These are phyloP conservation scores for Trididemnum nubilum DNA, from an alignment of 23 tunicate species.

Conservation along the genomic window DNA sequence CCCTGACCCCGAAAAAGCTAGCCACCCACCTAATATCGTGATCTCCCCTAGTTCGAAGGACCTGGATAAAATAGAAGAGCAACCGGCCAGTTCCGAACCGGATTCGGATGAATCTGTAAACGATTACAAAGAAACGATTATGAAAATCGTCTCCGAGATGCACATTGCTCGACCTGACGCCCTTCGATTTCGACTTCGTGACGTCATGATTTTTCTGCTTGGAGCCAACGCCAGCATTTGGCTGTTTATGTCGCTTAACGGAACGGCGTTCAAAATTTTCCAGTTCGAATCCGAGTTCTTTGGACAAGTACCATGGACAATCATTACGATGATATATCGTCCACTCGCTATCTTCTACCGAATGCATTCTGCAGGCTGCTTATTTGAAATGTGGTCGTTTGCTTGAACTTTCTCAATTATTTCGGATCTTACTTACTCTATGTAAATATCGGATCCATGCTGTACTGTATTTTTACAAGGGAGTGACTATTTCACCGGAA, in stretches of 20 bases:
- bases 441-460: not conserved
- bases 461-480: too few species aligned
- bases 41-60: not conserved
- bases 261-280: conserved; percentile 48
- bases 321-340: conserved; percentile 56
- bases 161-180: conserved; percentile 61
- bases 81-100: not conserved
- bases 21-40: conserved; percentile 14
- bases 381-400: conserved; percentile 88
- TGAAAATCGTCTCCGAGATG: conserved; percentile 54
- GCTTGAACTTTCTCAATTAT: conserved; percentile 33
- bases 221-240: conserved; percentile 66
- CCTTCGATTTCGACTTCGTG: conserved; percentile 45
- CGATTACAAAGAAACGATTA: not conserved
- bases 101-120: not conserved
- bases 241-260: conserved; percentile 70
- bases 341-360: conserved; percentile 71
- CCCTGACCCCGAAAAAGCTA: not conserved
- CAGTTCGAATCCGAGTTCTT: conserved; percentile 46
- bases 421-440: not conserved
- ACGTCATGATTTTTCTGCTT: conserved; percentile 61
- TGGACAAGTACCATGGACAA: conserved; percentile 58
- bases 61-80: not conserved
- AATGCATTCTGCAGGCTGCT: conserved; percentile 83
- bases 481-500: too few species aligned